Evolutionary conservation across 1,140 invertebrate species (phyloP).

Genomic region (Neodiprion virginianus): DNA sequence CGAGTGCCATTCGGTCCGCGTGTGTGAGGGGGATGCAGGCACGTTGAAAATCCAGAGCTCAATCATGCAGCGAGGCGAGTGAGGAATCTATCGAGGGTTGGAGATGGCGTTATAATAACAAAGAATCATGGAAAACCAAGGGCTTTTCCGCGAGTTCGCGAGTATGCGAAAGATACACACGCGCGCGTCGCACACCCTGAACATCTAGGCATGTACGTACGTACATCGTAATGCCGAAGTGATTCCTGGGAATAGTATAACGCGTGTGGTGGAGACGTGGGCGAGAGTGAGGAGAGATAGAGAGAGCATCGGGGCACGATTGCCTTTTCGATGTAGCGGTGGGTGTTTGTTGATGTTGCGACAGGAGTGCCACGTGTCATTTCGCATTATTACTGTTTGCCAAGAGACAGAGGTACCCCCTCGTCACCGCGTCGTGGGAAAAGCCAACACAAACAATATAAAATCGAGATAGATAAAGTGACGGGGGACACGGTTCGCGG

Average conservation of each 20-base stretch:
- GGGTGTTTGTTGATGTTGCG: constrained; percentile 46
- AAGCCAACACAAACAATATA: constrained; percentile 58
- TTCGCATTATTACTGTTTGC: constrained; percentile 63
- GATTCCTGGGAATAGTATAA: not conserved
- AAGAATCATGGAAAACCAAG: not conserved
- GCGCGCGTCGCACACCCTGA: not conserved
- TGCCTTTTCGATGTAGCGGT: not conserved
- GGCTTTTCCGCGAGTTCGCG: not conserved
- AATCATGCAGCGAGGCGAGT: no score
- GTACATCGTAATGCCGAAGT: not conserved
- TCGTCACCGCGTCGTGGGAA: constrained; percentile 53
- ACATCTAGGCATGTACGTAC: not conserved
- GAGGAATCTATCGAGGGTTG: no score
- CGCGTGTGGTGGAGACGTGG: not conserved
- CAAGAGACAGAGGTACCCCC: constrained; percentile 38
- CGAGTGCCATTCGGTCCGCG: not conserved
- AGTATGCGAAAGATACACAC: not conserved
- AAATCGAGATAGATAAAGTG: constrained; percentile 62
- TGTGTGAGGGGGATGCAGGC: no score
- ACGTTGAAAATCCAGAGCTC: no score
- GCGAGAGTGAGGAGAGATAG: not conserved
- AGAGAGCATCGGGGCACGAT: not conserved
- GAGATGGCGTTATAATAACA: not conserved
- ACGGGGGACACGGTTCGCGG: constrained; percentile 29
- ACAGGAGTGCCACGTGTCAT: constrained; percentile 57